A percentile compares a stretch with the other conserved stretches of the same genome.
These are phyloP conservation scores for Falco novaeseelandiae DNA, from an alignment of 2,797 vertebrate species.

Conservation along the genomic window DNA sequence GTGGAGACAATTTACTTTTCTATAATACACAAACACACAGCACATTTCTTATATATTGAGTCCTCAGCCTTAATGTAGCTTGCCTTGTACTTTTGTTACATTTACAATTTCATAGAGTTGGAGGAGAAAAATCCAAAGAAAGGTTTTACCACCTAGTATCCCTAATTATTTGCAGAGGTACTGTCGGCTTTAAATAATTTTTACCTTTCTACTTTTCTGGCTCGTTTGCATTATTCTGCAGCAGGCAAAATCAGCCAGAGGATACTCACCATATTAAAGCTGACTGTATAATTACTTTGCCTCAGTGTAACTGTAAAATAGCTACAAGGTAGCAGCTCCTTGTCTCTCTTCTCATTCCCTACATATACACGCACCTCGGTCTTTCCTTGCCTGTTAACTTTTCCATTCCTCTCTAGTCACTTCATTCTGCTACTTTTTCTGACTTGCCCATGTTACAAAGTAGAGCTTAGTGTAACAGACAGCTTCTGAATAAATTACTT, in stretches of 20 bases:
- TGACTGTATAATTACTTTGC: neutral
- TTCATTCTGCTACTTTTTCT: neutral
- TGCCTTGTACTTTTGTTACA: neutral
- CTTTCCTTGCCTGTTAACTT: neutral
- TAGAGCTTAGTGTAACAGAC: neutral
- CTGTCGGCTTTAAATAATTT: neutral
- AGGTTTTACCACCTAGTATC: neutral
- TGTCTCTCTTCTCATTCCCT: neutral
- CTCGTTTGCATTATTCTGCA: neutral
- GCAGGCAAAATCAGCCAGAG: neutral
- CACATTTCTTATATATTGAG: neutral
- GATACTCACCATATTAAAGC: neutral
- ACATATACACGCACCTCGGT: rapidly evolving
- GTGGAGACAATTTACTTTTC: neutral
- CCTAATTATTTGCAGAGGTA: neutral
- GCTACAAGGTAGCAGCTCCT: neutral
- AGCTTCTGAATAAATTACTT: neutral
- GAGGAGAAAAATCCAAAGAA: neutral
- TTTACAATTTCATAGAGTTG: neutral
- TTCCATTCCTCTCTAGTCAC: neutral
- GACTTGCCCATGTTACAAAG: neutral
- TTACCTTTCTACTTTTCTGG: neutral
- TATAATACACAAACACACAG: neutral
- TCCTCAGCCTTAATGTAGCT: neutral
- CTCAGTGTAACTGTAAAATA: neutral